phyloP scores from a whole-genome alignment of 2,797 vertebrate species.

The Euphonia xanthogaster region DNA sequence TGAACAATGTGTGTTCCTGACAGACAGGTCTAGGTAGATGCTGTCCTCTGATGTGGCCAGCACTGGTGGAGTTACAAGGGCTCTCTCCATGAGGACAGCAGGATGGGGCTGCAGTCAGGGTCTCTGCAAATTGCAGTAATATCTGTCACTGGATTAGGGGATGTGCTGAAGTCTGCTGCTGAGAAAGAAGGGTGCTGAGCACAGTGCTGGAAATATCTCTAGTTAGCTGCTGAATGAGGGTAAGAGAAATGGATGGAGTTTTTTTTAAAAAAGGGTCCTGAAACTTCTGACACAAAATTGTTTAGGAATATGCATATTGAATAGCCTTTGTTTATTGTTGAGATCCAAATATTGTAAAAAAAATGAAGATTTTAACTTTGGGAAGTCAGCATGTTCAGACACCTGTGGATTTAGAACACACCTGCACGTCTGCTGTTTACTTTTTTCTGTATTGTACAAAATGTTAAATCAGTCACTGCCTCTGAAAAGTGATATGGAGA shows the following conservation, averaged over 20 bases:
- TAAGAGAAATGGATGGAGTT: background rate
- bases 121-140: background rate
- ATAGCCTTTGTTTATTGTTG: background rate
- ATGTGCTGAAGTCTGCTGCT: background rate
- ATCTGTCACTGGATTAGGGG: background rate
- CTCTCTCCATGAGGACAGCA: background rate
- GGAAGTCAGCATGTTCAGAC: background rate
- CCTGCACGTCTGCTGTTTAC: background rate
- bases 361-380: background rate
- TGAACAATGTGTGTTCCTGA: background rate
- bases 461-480: background rate
- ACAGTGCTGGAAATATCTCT: background rate
- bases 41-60: background rate
- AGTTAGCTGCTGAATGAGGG: background rate
- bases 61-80: background rate
- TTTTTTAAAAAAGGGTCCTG: background rate
- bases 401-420: background rate
- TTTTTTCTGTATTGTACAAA: background rate
- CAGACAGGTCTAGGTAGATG: background rate
- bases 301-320: background rate
- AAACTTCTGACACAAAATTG: background rate
- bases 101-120: background rate
- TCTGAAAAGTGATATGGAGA: background rate
- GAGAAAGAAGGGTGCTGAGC: background rate
- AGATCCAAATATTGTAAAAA: background rate